A percentile compares a stretch with the other conserved stretches of the same genome.
phyloP scores from a whole-genome alignment of 64 coral and sea anemone genomes.

The Montipora capricornis region DNA sequence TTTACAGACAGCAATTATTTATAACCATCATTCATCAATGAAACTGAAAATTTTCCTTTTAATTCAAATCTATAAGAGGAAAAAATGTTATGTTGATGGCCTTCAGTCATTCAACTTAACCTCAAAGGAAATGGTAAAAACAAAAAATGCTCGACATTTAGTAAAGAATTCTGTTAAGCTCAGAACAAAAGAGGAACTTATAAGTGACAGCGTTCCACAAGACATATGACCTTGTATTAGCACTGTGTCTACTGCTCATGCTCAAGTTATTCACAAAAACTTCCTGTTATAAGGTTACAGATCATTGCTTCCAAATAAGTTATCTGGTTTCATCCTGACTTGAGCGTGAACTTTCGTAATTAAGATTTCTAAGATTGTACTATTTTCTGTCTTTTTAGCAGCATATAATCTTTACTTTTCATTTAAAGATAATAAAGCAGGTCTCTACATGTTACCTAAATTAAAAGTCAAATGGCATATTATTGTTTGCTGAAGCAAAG shows the following conservation, averaged over 20 bases:
- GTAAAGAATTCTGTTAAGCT: background rate
- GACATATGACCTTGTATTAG: constrained; percentile 44
- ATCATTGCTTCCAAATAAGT: constrained; percentile 10
- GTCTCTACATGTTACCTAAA: background rate
- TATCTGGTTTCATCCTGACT: background rate
- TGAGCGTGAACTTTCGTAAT: background rate
- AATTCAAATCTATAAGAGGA: background rate
- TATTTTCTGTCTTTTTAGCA: background rate
- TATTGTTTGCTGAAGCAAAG: background rate
- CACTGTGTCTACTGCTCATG: constrained; percentile 29
- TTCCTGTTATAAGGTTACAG: constrained; percentile 24
- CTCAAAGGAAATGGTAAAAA: background rate
- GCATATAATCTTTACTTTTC: background rate
- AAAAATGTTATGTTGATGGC: background rate
- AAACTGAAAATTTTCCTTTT: background rate
- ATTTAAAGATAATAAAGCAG: no score
- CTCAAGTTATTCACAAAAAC: constrained; percentile 12
- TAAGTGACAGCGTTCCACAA: background rate
- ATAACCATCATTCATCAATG: background rate
- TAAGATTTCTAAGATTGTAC: background rate
- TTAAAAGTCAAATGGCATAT: background rate
- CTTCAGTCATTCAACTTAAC: no score
- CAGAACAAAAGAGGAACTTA: background rate
- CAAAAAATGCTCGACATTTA: background rate
- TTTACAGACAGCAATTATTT: background rate